These are phyloP conservation scores for Pachycephus smyrnensis DNA, from an alignment of 2,888 invertebrate species.

Conservation along the genomic window DNA sequence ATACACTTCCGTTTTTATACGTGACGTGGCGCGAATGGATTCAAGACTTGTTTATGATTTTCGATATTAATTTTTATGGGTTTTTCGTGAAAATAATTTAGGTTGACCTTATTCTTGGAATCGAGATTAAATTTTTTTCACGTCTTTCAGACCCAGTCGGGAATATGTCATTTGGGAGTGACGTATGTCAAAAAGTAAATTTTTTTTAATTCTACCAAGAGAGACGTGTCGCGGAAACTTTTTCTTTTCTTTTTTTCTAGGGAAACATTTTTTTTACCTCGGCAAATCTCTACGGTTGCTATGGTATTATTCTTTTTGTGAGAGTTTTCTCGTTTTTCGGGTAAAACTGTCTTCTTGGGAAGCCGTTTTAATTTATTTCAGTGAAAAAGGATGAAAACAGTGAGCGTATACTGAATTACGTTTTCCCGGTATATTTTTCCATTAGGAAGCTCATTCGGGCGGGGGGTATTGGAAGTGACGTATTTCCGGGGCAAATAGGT, in stretches of 20 bases:
- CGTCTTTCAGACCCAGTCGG: too few relatives aligned
- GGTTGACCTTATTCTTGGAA: background rate
- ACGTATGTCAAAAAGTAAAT: background rate
- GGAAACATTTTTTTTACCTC: background rate
- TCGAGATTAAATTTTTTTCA: background rate
- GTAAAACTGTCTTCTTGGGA: background rate
- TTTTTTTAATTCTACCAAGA: background rate
- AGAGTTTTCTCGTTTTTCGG: background rate
- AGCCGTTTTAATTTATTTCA: too few relatives aligned
- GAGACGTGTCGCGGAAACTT: background rate
- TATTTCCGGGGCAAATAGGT: background rate
- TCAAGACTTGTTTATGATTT: too few relatives aligned
- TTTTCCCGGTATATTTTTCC: background rate
- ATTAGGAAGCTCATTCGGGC: background rate
- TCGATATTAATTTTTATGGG: too few relatives aligned
- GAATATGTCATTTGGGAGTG: too few relatives aligned
- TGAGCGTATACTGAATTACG: background rate
- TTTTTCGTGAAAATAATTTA: too few relatives aligned
- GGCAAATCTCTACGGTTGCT: background rate
- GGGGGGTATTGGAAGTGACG: background rate
- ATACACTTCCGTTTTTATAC: too few relatives aligned
- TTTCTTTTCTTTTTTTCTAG: background rate
- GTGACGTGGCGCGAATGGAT: too few relatives aligned
- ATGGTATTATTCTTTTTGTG: background rate
- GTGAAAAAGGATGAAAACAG: background rate